Conservation (phyloP, 2,797 vertebrate species). For the Melanotaenia nigrans region DNA sequence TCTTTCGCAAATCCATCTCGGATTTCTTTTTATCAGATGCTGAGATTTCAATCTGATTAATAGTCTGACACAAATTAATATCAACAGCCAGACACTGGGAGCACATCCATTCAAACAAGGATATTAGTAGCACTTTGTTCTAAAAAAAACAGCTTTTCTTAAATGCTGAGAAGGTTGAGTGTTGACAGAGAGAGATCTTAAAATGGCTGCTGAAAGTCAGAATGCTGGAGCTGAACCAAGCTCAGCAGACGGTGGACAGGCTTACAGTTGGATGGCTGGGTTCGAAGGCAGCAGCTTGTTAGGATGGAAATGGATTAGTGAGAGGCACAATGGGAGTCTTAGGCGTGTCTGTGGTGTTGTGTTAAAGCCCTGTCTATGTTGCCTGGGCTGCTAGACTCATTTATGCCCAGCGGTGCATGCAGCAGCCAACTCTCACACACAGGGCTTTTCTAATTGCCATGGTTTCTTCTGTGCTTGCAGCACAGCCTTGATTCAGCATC, state of each 20-base stretch:
- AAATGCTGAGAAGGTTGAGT: constrained; percentile 38
- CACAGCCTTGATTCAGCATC: constrained; percentile 69
- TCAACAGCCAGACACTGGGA: constrained; percentile 14
- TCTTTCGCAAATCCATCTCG: constrained; percentile 5
- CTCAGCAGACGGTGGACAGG: constrained; percentile 75
- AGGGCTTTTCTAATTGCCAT: constrained; percentile 77
- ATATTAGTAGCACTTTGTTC: constrained; percentile 44
- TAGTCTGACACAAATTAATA: background rate
- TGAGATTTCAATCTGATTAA: constrained; percentile 18
- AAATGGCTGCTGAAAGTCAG: constrained; percentile 78
- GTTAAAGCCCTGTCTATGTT: constrained; percentile 77
- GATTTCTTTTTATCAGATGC: background rate
- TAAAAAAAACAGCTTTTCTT: constrained; percentile 61
- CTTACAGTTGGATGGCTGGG: constrained; percentile 73
- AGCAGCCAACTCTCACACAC: constrained; percentile 71
- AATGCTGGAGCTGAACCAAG: constrained; percentile 76
- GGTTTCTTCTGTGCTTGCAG: constrained; percentile 70
- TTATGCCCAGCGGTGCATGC: constrained; percentile 80
- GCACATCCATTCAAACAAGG: constrained; percentile 29
- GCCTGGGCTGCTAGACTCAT: constrained; percentile 76
- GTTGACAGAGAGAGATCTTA: constrained; percentile 70
- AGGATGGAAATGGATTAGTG: constrained; percentile 81
- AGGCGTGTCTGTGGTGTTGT: constrained; percentile 78
- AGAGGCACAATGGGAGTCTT: constrained; percentile 80
- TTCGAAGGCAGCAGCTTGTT: constrained; percentile 80